phyloP scores from a whole-genome alignment of 2,888 invertebrate genomes.

The Schrankia costaestrigalis region DNA sequence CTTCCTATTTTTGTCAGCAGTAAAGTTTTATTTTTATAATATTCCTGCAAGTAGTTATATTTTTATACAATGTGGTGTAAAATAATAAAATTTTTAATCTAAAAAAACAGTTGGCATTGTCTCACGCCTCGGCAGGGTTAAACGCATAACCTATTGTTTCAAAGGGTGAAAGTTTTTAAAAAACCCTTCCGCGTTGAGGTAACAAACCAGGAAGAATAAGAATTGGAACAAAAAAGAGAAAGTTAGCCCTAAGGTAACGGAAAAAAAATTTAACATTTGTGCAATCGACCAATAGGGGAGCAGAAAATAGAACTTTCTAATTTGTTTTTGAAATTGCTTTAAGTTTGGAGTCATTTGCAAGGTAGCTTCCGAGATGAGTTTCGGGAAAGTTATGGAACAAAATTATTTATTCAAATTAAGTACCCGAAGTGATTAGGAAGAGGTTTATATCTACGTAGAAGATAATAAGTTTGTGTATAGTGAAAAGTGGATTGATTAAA shows the following conservation, averaged over 20 bases:
- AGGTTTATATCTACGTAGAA: neutral
- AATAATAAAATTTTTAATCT: conserved; percentile 3
- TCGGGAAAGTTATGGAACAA: conserved; percentile 14
- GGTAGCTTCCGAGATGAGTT: conserved; percentile 49
- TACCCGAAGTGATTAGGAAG: neutral
- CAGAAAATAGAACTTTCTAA: conserved; percentile 67
- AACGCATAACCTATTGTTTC: conserved; percentile 55
- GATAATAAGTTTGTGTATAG: neutral
- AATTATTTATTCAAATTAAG: conserved; percentile 12
- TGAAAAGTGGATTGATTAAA: too few relatives aligned
- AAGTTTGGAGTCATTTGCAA: conserved; percentile 58
- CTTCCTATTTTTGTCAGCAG: neutral
- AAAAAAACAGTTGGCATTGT: conserved; percentile 12
- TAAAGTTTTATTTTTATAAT: neutral
- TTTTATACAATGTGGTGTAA: neutral
- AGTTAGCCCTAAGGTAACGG: conserved; percentile 59
- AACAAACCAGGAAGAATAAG: conserved; percentile 60
- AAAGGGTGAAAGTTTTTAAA: conserved; percentile 68
- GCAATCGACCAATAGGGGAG: conserved; percentile 58
- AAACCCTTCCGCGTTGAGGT: conserved; percentile 71
- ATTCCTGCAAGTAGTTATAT: neutral
- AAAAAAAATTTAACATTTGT: conserved; percentile 51
- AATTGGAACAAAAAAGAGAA: conserved; percentile 79
- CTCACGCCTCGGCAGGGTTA: conserved; percentile 20
- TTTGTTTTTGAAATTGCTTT: conserved; percentile 54